Evolutionary conservation across 2,113 vertebrate genomes (phyloP).

Genomic region (Gymnogyps californianus): DNA sequence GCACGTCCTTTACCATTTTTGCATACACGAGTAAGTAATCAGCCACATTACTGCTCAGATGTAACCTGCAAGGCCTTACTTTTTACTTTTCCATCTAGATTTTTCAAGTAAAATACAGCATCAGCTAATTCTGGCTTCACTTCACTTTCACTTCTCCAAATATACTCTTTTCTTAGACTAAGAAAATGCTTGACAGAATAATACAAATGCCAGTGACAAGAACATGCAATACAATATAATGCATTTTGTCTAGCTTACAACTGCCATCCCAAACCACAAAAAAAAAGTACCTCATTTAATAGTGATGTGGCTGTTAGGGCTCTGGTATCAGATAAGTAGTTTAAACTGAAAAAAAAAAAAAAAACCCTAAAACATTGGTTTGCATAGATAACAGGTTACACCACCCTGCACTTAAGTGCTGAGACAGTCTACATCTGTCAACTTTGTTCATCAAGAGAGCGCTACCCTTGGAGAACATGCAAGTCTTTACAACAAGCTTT

Average conservation of each 20-base stretch:
- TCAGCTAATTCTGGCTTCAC: neutral
- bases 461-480: fast-evolving
- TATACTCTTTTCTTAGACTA: neutral
- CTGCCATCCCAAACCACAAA: neutral
- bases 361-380: neutral
- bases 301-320: neutral
- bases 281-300: neutral
- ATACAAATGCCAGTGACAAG: neutral
- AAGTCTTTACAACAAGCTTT: neutral
- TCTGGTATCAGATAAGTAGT: neutral
- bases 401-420: neutral
- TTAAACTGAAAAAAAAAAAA: neutral
- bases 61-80: neutral
- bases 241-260: neutral
- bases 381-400: neutral
- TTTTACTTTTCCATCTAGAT: neutral
- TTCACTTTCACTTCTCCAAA: neutral
- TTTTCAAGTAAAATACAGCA: neutral
- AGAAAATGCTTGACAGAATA: neutral
- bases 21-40: fast-evolving
- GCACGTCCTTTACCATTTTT: neutral
- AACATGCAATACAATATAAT: neutral
- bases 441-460: neutral
- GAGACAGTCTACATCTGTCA: neutral
- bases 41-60: neutral